A percentile compares a stretch with the other conserved stretches of the same genome.
Conservation (phyloP, 2,797 vertebrate species). For the Gorsachius magnificus region DNA sequence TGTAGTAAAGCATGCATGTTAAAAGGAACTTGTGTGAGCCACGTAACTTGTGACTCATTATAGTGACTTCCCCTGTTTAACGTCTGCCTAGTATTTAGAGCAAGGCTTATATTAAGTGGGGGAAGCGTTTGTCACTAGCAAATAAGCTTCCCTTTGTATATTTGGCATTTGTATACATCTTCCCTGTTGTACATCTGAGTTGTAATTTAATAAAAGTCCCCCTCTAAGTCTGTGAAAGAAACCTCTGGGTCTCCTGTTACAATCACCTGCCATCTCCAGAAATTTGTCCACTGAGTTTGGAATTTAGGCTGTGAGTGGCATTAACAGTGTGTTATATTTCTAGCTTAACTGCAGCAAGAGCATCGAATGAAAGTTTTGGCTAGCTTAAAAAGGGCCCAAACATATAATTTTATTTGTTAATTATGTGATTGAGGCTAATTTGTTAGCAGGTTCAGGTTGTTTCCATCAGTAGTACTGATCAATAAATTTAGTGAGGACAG, state of each 20-base stretch:
- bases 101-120: background rate
- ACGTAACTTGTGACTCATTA: background rate
- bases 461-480: background rate
- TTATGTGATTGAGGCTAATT: background rate
- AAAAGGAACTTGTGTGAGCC: background rate
- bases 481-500: background rate
- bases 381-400: background rate
- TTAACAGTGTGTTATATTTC: background rate
- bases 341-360: background rate
- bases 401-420: background rate
- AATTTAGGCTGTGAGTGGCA: accelerated
- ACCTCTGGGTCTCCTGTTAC: background rate
- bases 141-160: background rate
- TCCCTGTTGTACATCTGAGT: background rate
- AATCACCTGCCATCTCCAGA: background rate
- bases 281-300: background rate
- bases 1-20: background rate
- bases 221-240: background rate
- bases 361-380: background rate
- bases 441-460: background rate
- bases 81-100: background rate
- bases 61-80: background rate
- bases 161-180: background rate
- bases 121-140: background rate
- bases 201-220: background rate